A percentile compares a stretch with the other conserved stretches of the same genome.
Evolutionary conservation across 2,797 vertebrate species (phyloP).

Genomic region (Sitta carolinensis): DNA sequence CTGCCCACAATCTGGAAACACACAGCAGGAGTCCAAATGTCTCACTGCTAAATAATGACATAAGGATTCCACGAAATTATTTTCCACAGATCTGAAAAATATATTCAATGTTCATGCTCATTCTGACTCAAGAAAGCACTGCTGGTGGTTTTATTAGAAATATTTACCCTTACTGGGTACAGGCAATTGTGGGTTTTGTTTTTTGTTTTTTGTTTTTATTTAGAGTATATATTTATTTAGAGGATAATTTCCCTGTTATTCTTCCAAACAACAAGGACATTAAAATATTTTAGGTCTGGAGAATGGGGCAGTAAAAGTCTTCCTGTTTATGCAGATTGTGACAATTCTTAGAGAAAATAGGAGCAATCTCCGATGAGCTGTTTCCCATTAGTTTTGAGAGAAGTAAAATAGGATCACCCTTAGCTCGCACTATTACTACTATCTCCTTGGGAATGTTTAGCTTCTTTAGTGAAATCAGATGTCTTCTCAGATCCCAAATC

Average conservation of each 20-base stretch:
- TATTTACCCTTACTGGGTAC: not conserved
- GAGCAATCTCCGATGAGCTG: not conserved
- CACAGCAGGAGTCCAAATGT: not conserved
- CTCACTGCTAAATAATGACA: not conserved
- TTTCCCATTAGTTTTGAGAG: constrained; percentile 28
- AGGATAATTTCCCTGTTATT: not conserved
- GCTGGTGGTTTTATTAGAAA: not conserved
- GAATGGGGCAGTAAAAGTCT: not conserved
- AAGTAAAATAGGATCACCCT: constrained; percentile 28
- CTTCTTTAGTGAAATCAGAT: constrained; percentile 67
- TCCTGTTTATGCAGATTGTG: not conserved
- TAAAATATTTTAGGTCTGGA: not conserved
- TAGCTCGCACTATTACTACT: constrained; percentile 1
- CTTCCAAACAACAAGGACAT: not conserved
- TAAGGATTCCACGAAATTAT: not conserved
- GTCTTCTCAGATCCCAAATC: constrained; percentile 40
- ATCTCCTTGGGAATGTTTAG: constrained; percentile 32
- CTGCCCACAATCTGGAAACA: not conserved
- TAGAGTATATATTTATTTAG: not conserved
- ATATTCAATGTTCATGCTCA: not conserved
- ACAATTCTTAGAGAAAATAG: not conserved
- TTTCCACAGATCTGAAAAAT: not conserved
- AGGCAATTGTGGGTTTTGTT: not conserved
- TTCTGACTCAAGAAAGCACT: not conserved
- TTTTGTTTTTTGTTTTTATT: not conserved